Evolutionary conservation across 2,113 vertebrate species (phyloP), one percentile per base, ranked within the genome.

Genomic region (Mungos mungo): DNA sequence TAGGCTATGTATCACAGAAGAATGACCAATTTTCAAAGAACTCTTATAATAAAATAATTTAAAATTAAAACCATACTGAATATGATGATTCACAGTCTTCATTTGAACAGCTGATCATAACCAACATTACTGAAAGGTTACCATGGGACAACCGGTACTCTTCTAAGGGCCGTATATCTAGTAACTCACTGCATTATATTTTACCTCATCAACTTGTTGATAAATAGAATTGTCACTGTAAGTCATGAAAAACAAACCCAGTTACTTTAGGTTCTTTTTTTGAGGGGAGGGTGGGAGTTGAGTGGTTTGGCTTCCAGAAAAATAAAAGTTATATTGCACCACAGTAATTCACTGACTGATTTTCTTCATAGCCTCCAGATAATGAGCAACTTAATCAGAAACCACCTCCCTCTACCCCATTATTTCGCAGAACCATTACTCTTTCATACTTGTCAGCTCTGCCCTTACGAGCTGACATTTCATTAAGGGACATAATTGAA

Each of bases 401-500:
- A 90, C 79, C 52, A 33, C 89, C 83, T 88, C 84, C 74, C 41
- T 71, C 83, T n/a, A 13, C 47, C 60, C 90, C 81, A 50, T 85
- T 93, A 76, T 80, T 86, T 79, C 85, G n/a, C 12, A 41, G 87
- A 86, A 57, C 52, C 93, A 97, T 97, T 85, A 79, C 33, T 98
- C 97, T 90, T 95, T 41, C 83, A 18, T 45, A 50, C 54, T 80
- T 97, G 98, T 93, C 94, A 93, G 97, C 85, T 88, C 76, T 96
- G 91, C 81, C 94, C 95, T 97, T 94, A 96, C 19, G 47, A 95
- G 76, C 69, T 72, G 97, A 94, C 97, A 98, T 94, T 98, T 97
- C 98, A 98, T 98, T 98, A 97, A 88, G 84, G 85, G 47, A 93
- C 45, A 52, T 90, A 96, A 97, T 93, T 97, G 97, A 94, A 97